These are phyloP conservation scores for Cheirogaleus major DNA, from an alignment of 2,797 vertebrate genomes.

Conservation along the genomic window DNA sequence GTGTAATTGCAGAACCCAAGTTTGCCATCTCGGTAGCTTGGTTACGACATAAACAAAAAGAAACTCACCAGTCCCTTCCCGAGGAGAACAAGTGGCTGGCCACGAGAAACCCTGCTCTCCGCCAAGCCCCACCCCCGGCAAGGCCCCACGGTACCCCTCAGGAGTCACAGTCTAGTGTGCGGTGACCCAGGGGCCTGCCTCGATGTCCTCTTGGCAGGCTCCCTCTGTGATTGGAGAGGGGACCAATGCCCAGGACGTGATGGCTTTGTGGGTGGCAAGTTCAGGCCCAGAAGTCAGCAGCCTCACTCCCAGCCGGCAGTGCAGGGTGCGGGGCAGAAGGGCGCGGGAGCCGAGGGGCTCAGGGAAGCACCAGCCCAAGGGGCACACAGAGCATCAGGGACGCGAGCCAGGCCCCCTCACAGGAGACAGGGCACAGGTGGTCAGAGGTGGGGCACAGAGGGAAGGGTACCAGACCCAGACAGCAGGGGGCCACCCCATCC, in stretches of 20 bases:
- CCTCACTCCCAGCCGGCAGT: not conserved
- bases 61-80: constrained; percentile 82
- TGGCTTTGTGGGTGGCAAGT: not conserved
- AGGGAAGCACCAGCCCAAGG: not conserved
- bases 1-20: constrained; percentile 84
- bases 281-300: not conserved
- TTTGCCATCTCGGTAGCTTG: constrained; percentile 85
- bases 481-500: not conserved
- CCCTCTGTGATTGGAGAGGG: not conserved
- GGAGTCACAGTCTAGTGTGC: constrained; percentile 63
- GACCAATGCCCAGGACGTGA: not conserved
- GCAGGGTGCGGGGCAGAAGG: not conserved
- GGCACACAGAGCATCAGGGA: not conserved
- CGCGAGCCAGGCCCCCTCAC: not conserved
- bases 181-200: constrained; percentile 61
- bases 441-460: accelerated
- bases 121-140: not conserved
- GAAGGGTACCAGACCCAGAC: not conserved
- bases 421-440: not conserved
- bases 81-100: constrained; percentile 77
- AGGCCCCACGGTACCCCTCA: constrained; percentile 63
- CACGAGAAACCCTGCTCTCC: constrained; percentile 49
- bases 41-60: constrained; percentile 86
- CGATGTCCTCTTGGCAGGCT: not conserved
- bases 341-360: not conserved